Evolutionary conservation across 2,888 invertebrate species (phyloP).

Genomic region (Drosophila algonquin): DNA sequence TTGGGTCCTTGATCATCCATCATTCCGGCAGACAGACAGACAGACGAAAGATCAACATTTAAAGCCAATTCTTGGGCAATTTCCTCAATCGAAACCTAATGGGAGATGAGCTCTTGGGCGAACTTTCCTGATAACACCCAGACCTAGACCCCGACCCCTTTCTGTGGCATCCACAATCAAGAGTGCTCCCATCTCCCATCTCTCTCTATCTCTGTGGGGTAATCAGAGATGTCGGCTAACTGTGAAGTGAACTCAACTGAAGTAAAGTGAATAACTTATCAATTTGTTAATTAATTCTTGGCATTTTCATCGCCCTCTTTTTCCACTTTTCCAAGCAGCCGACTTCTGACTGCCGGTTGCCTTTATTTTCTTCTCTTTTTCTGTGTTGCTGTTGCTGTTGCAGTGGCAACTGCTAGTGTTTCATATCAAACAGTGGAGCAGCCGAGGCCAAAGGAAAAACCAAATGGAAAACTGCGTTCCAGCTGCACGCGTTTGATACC

Average conservation of each 20-base stretch:
- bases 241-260: conserved; percentile 3
- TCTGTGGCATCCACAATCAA: not conserved
- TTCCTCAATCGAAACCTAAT: conserved; percentile 5
- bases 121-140: not conserved
- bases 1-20: not conserved
- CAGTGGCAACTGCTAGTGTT: not conserved
- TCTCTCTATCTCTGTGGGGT: not conserved
- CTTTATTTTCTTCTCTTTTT: not conserved
- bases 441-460: not conserved
- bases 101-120: conserved; percentile 7
- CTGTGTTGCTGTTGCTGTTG: not conserved
- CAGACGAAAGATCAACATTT: conserved; percentile 4
- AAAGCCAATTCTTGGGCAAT: conserved; percentile 17
- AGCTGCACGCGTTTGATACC: not conserved
- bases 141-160: not conserved
- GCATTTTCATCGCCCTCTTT: conserved; percentile 26
- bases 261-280: conserved; percentile 32
- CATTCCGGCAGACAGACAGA: not conserved
- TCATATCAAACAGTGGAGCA: not conserved
- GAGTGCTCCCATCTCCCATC: not conserved
- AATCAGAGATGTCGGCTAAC: conserved; percentile 1
- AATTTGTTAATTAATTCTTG: conserved; percentile 52
- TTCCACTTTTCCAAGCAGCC: not conserved
- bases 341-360: not conserved
- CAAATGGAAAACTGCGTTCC: not conserved